Conservation (phyloP, 2,113 vertebrate species). For the Melospiza melodia region DNA sequence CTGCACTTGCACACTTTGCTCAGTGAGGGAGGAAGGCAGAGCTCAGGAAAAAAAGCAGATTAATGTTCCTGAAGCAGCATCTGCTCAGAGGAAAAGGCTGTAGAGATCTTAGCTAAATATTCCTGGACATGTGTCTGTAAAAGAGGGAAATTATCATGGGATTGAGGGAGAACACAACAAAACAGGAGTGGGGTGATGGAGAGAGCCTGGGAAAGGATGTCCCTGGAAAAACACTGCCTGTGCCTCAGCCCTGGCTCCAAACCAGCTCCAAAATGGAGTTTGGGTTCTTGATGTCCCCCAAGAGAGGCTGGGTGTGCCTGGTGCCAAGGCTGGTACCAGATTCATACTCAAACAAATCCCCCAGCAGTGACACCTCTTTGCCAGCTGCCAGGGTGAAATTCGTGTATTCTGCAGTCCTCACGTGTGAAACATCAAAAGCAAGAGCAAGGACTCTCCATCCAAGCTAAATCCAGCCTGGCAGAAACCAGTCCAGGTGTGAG, state of each 20-base stretch:
- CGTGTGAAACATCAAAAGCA: background rate
- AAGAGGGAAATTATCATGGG: background rate
- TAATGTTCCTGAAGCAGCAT: background rate
- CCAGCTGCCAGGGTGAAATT: background rate
- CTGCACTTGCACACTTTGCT: background rate
- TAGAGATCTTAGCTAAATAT: background rate
- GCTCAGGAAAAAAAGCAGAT: background rate
- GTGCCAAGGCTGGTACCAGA: background rate
- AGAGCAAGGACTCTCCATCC: background rate
- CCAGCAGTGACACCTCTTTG: background rate
- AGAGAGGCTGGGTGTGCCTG: background rate
- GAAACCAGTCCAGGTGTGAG: background rate
- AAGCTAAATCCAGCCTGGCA: background rate
- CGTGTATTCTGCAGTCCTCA: fast-evolving
- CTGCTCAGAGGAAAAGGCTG: background rate
- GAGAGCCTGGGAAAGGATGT: background rate
- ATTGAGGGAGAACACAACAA: background rate
- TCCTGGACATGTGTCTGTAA: background rate
- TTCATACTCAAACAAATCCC: background rate
- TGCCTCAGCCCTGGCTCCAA: background rate
- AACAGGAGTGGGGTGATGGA: background rate
- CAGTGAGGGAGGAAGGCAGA: background rate
- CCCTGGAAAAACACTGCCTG: background rate
- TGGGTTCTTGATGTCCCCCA: background rate
- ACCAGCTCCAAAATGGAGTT: background rate